These are phyloP conservation scores for Prenolepis imparis DNA, from an alignment of 2,888 invertebrate species.

Conservation along the genomic window DNA sequence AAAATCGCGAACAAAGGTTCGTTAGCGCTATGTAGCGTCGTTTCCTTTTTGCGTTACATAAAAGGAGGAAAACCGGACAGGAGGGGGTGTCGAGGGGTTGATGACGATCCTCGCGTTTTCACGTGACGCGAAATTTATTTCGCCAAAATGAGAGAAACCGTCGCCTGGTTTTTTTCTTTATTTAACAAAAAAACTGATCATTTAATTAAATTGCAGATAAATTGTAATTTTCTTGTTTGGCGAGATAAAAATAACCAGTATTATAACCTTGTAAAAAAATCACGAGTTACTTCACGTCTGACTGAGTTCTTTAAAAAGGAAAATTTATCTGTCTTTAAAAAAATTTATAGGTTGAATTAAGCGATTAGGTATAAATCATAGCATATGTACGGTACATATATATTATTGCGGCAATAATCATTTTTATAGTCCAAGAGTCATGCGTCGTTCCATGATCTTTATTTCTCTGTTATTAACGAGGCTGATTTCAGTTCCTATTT, in stretches of 20 bases:
- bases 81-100: not conserved
- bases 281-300: not conserved
- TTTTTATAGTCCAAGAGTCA: conserved; percentile 15
- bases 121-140: conserved; percentile 23
- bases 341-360: not conserved
- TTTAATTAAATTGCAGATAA: not conserved
- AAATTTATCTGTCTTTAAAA: not conserved
- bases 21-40: conserved; percentile 39
- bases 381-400: not conserved
- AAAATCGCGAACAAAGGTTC: conserved; percentile 61
- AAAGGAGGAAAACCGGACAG: not conserved
- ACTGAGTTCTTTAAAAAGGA: not conserved
- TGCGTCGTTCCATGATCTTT: conserved; percentile 50
- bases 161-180: not conserved
- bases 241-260: not conserved
- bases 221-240: not conserved
- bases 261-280: not conserved
- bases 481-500: conserved; percentile 7
- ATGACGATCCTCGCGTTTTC: conserved; percentile 19
- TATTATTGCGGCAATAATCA: conserved; percentile 25
- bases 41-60: conserved; percentile 32
- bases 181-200: not conserved
- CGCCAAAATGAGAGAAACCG: not conserved
- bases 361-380: conserved; percentile 17
- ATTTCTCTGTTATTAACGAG: conserved; percentile 58